phyloP scores from a whole-genome alignment of 2,888 invertebrate genomes.

The Dermolepida albohirtum region DNA sequence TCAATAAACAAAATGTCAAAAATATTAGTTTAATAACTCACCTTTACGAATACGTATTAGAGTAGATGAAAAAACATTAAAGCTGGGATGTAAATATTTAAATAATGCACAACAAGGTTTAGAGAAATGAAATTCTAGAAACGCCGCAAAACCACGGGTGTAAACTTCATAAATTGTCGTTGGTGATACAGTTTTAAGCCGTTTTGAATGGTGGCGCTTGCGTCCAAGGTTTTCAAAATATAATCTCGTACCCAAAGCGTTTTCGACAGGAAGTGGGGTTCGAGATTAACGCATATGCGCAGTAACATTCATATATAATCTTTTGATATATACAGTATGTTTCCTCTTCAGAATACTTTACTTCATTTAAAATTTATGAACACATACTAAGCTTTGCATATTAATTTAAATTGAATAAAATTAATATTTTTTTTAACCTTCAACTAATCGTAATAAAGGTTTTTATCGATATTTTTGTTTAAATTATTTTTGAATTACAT shows the following conservation, averaged over 20 bases:
- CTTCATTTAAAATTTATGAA: too few species aligned
- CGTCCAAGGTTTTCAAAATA: conserved; percentile 32
- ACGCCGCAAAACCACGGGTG: conserved; percentile 61
- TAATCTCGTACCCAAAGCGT: conserved; percentile 43
- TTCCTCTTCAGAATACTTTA: too few species aligned
- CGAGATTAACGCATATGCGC: conserved; percentile 44
- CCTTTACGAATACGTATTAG: conserved; percentile 48
- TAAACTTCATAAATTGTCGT: conserved; percentile 60
- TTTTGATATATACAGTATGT: conserved; percentile 2
- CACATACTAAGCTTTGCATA: too few species aligned
- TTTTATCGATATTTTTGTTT: too few species aligned
- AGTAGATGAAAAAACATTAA: conserved; percentile 47
- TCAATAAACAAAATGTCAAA: conserved; percentile 49
- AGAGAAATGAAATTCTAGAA: conserved; percentile 55
- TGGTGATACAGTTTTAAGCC: conserved; percentile 46
- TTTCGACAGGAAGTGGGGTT: conserved; percentile 35
- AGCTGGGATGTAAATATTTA: conserved; percentile 42
- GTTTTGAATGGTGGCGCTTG: conserved; percentile 45
- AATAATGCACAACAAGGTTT: conserved; percentile 46
- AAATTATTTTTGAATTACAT: too few species aligned
- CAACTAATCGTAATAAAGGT: too few species aligned
- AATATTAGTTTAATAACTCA: conserved; percentile 47
- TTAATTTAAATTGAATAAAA: too few species aligned
- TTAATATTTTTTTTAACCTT: too few species aligned
- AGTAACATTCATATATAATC: neutral